Base-by-base conservation (phyloP, 1,140 invertebrate species). In the Phymastichus coffea region DNA sequence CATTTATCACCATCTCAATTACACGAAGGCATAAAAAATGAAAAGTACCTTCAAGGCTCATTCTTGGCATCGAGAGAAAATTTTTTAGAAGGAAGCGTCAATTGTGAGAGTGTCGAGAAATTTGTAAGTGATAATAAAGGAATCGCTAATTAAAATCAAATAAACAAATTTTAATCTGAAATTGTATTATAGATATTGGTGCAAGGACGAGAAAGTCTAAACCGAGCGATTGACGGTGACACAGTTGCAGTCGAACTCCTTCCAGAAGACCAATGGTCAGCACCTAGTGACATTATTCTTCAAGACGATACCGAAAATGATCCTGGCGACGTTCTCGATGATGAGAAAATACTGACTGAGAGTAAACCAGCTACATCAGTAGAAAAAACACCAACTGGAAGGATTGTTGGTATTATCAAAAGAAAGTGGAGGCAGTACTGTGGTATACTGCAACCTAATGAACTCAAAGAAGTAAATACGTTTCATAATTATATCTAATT, bases 391-490 rank as follows among this genome's bases (percentile, higher is more conserved):
- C 93, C 92, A 17, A 97, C 92, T 6, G 97, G 92, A 1, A 84
- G 84, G 72, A 87, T 99, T 60, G 95, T 99, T 44, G 96, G 94
- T 15, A 97, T 99, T 63, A 93, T 99, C 43, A 87, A 91, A 61
- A 84, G 97, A 63, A 99, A 98, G 74, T 99, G 96, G 95, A 81
- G 95, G 26, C 93, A 95, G 66, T 97, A 95, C 77, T 99, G 97
- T 83, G 97, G 97, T 25, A 95, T 98, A 66, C 78, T 99, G 46
- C 86, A 92, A 71, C 86, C 86, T 19, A 92, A 87, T 74, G 81
- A 86, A 10, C 79, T 94, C 14, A 88, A 89, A 81, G 87, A 87
- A 80, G 86, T 86, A 73, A 77, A 65, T 48, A 67, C n/a, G n/a
- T n/a, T n/a, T n/a, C n/a, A n/a, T n/a, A n/a, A n/a, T n/a, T 63